A percentile compares a stretch with the other conserved stretches of the same genome.
These are phyloP conservation scores for Cranoglanis bouderius DNA, from an alignment of 2,113 vertebrate genomes.

Conservation along the genomic window DNA sequence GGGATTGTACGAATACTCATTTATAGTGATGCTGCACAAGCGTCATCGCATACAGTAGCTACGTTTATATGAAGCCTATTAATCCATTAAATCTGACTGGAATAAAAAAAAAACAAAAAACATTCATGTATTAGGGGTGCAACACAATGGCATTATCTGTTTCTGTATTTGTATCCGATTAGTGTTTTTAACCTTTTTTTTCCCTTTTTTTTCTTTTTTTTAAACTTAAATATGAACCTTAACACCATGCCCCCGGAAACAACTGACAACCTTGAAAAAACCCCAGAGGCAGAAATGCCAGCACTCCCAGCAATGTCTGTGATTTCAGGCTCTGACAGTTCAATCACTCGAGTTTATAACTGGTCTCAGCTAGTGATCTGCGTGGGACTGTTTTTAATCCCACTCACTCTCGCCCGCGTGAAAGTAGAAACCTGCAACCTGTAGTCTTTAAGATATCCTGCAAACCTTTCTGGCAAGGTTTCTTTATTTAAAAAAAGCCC, in stretches of 20 bases:
- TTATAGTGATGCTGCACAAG: background rate
- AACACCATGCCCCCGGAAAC: background rate
- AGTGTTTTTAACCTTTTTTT: background rate
- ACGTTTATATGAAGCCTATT: background rate
- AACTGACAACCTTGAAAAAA: background rate
- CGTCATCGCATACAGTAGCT: background rate
- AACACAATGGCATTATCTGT: background rate
- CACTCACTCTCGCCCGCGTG: background rate
- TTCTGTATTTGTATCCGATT: background rate
- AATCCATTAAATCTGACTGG: background rate
- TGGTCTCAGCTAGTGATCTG: background rate
- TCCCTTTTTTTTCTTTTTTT: too few relatives aligned
- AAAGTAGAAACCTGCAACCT: background rate
- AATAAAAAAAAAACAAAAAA: background rate
- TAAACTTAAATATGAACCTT: background rate
- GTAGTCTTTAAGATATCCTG: background rate
- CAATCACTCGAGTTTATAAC: background rate
- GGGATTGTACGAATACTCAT: background rate
- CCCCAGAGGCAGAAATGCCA: background rate
- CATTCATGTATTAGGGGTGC: background rate
- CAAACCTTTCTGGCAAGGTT: background rate
- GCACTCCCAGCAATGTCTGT: background rate
- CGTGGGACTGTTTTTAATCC: background rate
- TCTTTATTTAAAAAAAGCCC: background rate
- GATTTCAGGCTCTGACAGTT: background rate